These are phyloP conservation scores for Telenomus remus DNA, from an alignment of 1,140 invertebrate species.

Conservation along the genomic window DNA sequence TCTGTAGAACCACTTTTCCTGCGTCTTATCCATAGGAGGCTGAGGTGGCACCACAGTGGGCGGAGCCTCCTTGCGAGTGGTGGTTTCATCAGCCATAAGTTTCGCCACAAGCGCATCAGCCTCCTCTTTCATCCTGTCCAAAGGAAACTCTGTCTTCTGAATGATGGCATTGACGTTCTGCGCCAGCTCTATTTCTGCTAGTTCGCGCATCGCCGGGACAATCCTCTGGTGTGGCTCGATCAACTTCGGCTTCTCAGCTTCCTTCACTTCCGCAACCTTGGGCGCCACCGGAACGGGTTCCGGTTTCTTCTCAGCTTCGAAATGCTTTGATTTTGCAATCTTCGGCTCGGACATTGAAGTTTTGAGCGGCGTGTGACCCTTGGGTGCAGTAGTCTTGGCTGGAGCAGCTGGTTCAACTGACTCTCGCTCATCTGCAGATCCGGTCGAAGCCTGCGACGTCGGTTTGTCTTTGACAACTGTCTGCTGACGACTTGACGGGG, in stretches of 20 bases:
- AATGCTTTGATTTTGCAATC: slow-evolving; percentile 19
- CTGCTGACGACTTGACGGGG: slow-evolving; percentile 16
- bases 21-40: slow-evolving; percentile 62
- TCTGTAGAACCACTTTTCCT: slow-evolving; percentile 88
- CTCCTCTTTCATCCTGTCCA: slow-evolving; percentile 82
- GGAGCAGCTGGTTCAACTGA: slow-evolving; percentile 49
- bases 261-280: background rate
- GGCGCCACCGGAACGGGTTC: background rate
- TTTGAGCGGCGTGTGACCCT: slow-evolving; percentile 37
- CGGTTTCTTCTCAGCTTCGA: slow-evolving; percentile 15
- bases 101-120: slow-evolving; percentile 85
- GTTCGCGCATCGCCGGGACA: slow-evolving; percentile 24
- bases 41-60: slow-evolving; percentile 58
- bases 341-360: slow-evolving; percentile 45
- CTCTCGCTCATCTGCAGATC: slow-evolving; percentile 58
- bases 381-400: slow-evolving; percentile 16
- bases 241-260: slow-evolving; percentile 12
- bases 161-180: slow-evolving; percentile 3
- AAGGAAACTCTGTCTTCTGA: slow-evolving; percentile 74
- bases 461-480: no score
- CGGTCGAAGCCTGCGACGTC: no score
- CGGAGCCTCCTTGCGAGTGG: slow-evolving; percentile 61
- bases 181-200: slow-evolving; percentile 26
- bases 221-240: slow-evolving; percentile 15
- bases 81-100: slow-evolving; percentile 82